Conservation (phyloP, 2,797 vertebrate species). For the Rhinogobio ventralis region DNA sequence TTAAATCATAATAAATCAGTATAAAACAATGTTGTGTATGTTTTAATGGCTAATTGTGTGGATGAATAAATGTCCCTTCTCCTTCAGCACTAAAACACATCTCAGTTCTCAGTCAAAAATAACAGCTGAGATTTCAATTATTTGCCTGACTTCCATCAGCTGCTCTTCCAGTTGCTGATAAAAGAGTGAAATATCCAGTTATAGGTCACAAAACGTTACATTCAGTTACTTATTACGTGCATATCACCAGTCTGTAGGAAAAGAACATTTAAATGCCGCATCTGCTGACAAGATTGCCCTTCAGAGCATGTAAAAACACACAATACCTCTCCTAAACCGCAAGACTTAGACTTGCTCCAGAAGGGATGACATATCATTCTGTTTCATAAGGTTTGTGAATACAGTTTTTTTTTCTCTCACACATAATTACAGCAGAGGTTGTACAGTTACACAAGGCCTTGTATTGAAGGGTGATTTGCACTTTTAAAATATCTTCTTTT, state of each 20-base stretch:
- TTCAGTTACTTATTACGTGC: not conserved
- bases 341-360: not conserved
- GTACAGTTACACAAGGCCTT: not conserved
- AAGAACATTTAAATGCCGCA: not conserved
- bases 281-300: not conserved
- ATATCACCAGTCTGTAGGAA: not conserved
- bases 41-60: not conserved
- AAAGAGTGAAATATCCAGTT: not conserved
- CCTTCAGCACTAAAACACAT: not conserved
- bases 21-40: not conserved
- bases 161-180: not conserved
- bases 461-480: not conserved
- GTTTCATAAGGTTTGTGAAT: not conserved
- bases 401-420: not conserved
- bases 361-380: constrained; percentile 2
- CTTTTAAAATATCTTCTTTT: not conserved
- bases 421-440: not conserved
- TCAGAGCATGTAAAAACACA: not conserved
- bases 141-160: not conserved
- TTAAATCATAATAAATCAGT: not conserved
- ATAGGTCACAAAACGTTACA: not conserved
- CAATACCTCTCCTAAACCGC: not conserved
- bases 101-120: not conserved
- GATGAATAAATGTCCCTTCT: not conserved
- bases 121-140: not conserved